Evolutionary conservation across 2,888 invertebrate genomes (phyloP), one percentile per base, ranked within the genome.

Genomic region (Callimorpha dominula): DNA sequence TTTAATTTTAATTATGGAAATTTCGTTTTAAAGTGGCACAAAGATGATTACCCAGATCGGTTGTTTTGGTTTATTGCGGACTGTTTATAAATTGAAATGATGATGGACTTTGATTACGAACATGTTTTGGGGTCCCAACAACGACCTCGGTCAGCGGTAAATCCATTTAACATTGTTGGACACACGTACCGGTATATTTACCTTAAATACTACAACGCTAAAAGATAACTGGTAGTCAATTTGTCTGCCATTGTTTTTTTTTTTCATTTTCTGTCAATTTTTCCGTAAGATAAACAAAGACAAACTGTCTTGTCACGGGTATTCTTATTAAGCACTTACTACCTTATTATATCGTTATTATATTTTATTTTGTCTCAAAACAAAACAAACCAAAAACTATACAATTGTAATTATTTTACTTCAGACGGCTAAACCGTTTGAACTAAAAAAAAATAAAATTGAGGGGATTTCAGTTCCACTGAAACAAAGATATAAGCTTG

Each of bases 401-500:
- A 54, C 6, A 15, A 54, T 17, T n/a, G 54, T 17, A 31, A 70
- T 65, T 74, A 71, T 73, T 73, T 74, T 72, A 76, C 75, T 80
- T 80, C 72, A 81, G 80, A 73, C 73, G 62, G 75, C 72, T 72
- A 57, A 63, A 67, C 11, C 80, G 73, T 76, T 81, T 63, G 76
- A 71, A 71, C 11, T 46, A 11, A 46, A 46, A 46, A 46, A 1
- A 46, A 8, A 9, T 7, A 46, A 46, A 46, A n/a, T n/a, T n/a
- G n/a, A n/a, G n/a, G n/a, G n/a, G n/a, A n/a, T n/a, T n/a, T n/a
- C n/a, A n/a, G n/a, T 14, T 50, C 65, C 70, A 78, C 71, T n/a
- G 65, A 68, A 77, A 66, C 72, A 50, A 68, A 77, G 76, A 81
- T 72, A 76, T 63, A 78, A 77, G 78, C 75, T 81, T 81, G 65